Percentiles rank a stretch among this genome's conserved stretches.
Evolutionary conservation across 2,888 invertebrate genomes (phyloP).

Genomic region (Caprella mutica): DNA sequence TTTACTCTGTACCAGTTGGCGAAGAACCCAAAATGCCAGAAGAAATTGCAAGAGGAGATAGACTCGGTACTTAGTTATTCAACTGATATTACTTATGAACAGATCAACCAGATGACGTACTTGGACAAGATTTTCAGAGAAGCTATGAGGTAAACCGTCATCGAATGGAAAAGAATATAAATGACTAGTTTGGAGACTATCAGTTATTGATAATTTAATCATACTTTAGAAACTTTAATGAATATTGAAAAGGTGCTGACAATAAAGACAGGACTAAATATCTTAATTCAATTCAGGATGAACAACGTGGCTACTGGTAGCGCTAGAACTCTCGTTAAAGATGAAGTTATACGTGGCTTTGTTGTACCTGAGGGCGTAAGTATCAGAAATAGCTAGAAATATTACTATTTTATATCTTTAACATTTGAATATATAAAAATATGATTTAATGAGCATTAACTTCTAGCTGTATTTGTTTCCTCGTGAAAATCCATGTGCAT

Average conservation of each 20-base stretch:
- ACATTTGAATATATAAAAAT: no score
- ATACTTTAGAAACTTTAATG: no score
- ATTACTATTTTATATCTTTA: no score
- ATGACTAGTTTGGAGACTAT: no score
- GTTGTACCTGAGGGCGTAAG: background rate
- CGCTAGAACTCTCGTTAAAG: background rate
- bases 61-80: constrained; percentile 27
- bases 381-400: no score
- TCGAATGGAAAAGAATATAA: no score
- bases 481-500: no score
- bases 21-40: constrained; percentile 54
- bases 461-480: no score
- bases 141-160: background rate
- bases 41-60: constrained; percentile 56
- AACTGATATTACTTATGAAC: constrained; percentile 13
- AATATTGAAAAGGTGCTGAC: no score
- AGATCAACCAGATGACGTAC: constrained; percentile 4
- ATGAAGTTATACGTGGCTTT: background rate
- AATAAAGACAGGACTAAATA: no score
- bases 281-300: background rate
- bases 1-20: constrained; percentile 65
- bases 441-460: no score
- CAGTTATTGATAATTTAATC: no score
- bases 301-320: background rate
- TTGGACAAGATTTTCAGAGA: background rate